A percentile compares a stretch with the other conserved stretches of the same genome.
Conservation (phyloP, 2,113 vertebrate genomes). For the Rhinolophus ferrumequinum region DNA sequence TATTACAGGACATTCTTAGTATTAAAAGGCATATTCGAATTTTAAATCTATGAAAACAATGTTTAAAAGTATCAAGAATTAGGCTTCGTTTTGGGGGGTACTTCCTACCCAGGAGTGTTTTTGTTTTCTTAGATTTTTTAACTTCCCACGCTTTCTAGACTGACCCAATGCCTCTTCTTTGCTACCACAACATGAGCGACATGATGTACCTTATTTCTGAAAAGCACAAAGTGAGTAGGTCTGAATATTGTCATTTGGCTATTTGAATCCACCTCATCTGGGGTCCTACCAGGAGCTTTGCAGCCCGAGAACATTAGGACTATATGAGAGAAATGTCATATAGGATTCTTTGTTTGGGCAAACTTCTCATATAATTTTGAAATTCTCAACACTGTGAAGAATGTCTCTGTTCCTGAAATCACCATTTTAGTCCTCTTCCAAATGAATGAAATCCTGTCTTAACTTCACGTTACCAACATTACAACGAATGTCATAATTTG, state of each 20-base stretch:
- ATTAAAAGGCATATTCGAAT: background rate
- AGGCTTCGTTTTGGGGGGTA: background rate
- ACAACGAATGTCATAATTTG: no score
- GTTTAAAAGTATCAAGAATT: background rate
- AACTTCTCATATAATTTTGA: background rate
- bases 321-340: background rate
- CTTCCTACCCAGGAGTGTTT: background rate
- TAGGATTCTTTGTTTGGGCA: background rate
- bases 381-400: background rate
- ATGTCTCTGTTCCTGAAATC: background rate
- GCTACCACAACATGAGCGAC: background rate
- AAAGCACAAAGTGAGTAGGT: background rate
- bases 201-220: background rate
- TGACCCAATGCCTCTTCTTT: background rate
- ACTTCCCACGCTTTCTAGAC: background rate
- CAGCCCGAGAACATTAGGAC: background rate
- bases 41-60: background rate
- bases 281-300: background rate
- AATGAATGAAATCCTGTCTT: background rate
- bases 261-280: background rate
- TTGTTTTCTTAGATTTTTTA: background rate
- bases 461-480: background rate
- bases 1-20: background rate
- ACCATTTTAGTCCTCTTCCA: background rate
- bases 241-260: background rate